Percentiles rank a stretch among this genome's conserved stretches.
Conservation (phyloP, 2,113 vertebrate species). For the Atrichornis clamosus region DNA sequence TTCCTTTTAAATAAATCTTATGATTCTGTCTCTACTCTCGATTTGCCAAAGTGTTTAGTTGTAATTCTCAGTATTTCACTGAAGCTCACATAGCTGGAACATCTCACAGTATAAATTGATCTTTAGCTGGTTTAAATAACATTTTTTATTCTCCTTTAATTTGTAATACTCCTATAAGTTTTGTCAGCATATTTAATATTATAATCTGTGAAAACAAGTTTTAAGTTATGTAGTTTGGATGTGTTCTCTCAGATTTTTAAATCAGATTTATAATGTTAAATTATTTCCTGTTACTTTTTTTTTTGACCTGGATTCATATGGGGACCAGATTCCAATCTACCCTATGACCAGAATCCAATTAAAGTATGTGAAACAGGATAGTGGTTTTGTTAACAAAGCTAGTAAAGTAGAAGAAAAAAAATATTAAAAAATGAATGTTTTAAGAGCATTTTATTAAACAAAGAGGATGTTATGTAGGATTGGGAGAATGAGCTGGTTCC, state of each 20-base stretch:
- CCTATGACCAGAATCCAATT: background rate
- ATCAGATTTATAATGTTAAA: background rate
- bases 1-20: background rate
- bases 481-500: background rate
- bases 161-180: background rate
- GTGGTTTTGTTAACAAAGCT: background rate
- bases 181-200: background rate
- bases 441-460: background rate
- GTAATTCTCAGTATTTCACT: background rate
- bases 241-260: background rate
- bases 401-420: background rate
- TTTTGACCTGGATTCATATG: background rate
- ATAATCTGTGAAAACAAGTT: background rate
- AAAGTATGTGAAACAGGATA: background rate
- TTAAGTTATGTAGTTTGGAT: background rate
- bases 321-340: background rate
- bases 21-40: background rate
- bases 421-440: background rate
- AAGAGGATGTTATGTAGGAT: background rate
- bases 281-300: background rate
- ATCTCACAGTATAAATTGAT: background rate
- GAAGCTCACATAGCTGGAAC: background rate
- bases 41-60: background rate
- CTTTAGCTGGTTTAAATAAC: background rate
- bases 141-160: background rate